Base-by-base conservation (phyloP, 2,888 invertebrate species). In the Ormyrus labotus region DNA sequence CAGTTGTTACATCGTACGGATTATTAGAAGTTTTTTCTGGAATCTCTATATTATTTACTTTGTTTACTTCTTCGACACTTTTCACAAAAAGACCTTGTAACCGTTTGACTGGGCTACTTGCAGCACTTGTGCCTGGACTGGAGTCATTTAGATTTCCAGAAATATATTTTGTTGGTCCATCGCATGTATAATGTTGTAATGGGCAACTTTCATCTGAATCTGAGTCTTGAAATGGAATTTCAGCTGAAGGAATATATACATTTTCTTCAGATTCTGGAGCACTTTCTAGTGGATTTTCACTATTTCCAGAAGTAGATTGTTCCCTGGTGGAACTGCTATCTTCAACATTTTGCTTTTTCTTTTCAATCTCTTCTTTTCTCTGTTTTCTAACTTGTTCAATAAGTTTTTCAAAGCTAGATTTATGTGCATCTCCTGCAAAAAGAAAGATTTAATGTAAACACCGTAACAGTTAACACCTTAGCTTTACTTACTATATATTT, bases 401-500 rank as follows among this genome's bases (percentile, higher is more conserved):
- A 63, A 92, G 83, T 76, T 84, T 86, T 9, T 89, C 84, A 73
- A 90, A 92, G 67, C 87, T 89, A 7, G 84, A 84, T 83, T 90
- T 89, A 77, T 92, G 88, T 11, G 85, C 83, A 79, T 89, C 84
- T 81, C 90, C 91, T 91, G 83, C 11, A 80, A 79, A 82, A 47
- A 61, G 73, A 48, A 34, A 81, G 75, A 61, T n/a, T 57, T 57
- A 45, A 45, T 45, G 6, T 45, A 48, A 50, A 58, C 2, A 34
- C 34, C 3, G 34, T 4, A 34, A 34, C 0, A 34, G 34, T 34
- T 34, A 34, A 34, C 34, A 4, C 34, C 34, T 34, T 34, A 34
- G 34, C 67, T 68, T 64, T 78, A 89, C 89, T 88, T 86, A 91
- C 91, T 84, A 85, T 92, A 92, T 81, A 90, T 88, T 76, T 88